These are phyloP conservation scores for Struthidea cinerea DNA, from an alignment of 2,113 vertebrate species.

Conservation along the genomic window DNA sequence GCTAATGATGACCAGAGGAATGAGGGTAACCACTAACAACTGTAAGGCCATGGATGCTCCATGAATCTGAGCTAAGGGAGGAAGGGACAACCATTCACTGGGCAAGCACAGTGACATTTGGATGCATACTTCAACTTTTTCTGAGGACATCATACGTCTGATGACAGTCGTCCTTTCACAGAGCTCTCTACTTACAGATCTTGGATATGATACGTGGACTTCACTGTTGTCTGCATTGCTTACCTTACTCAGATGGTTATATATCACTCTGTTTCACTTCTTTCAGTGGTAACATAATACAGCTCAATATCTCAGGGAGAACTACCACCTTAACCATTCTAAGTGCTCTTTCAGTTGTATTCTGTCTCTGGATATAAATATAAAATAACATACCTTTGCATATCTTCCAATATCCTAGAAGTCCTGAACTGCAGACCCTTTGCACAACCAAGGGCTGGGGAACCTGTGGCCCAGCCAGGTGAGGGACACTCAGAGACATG, in stretches of 20 bases:
- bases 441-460: neutral
- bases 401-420: neutral
- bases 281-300: neutral
- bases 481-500: neutral
- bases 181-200: slow-evolving; percentile 9
- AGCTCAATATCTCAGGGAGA: neutral
- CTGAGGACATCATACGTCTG: neutral
- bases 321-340: neutral
- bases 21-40: neutral
- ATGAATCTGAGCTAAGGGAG: slow-evolving; percentile 16
- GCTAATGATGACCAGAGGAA: slow-evolving; percentile 13
- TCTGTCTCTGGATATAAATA: neutral
- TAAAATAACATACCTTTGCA: neutral
- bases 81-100: neutral
- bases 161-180: neutral
- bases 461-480: neutral
- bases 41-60: slow-evolving; percentile 8
- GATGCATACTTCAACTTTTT: neutral
- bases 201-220: neutral
- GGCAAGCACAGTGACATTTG: neutral
- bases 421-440: neutral
- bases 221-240: neutral
- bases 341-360: neutral
- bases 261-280: neutral
- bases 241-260: neutral